Evolutionary conservation across 2,797 vertebrate species (phyloP).

Genomic region (Sebastes cheni): DNA sequence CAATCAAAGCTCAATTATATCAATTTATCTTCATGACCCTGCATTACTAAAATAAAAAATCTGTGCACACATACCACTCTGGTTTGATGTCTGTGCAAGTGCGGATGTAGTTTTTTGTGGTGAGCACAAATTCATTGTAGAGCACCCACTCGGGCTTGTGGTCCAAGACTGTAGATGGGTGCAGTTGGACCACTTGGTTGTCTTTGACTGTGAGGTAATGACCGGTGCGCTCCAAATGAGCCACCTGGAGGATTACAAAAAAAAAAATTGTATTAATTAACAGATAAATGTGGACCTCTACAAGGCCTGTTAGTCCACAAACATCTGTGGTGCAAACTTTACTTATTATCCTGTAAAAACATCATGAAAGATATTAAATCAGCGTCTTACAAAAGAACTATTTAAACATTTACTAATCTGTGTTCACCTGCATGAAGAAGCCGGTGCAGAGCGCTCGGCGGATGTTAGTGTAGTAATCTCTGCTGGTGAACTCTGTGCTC

Average conservation of each 20-base stretch:
- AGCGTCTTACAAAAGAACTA: too few relatives aligned
- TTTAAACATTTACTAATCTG: background rate
- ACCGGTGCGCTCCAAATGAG: constrained; percentile 93
- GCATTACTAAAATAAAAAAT: background rate
- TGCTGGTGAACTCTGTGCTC: constrained; percentile 98
- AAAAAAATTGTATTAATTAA: background rate
- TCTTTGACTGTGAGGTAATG: constrained; percentile 96
- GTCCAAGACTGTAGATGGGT: constrained; percentile 94
- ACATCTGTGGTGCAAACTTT: background rate
- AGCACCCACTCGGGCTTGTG: constrained; percentile 96
- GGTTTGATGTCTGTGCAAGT: constrained; percentile 96
- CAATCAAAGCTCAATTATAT: background rate
- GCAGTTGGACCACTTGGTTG: constrained; percentile 95
- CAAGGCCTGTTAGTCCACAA: background rate
- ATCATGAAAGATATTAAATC: background rate
- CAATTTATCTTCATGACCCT: background rate
- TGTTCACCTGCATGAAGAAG: constrained; percentile 95
- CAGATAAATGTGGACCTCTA: background rate
- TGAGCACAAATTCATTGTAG: constrained; percentile 95
- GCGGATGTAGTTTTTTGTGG: constrained; percentile 95
- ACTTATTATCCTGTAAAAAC: constrained; percentile 82
- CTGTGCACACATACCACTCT: constrained; percentile 84
- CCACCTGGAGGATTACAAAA: constrained; percentile 81
- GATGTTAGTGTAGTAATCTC: constrained; percentile 99
- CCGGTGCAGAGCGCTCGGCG: constrained; percentile 97